Evolutionary conservation across 2,797 vertebrate genomes (phyloP), one percentile per base, ranked within the genome.

Genomic region (Sebastes hubbsi): DNA sequence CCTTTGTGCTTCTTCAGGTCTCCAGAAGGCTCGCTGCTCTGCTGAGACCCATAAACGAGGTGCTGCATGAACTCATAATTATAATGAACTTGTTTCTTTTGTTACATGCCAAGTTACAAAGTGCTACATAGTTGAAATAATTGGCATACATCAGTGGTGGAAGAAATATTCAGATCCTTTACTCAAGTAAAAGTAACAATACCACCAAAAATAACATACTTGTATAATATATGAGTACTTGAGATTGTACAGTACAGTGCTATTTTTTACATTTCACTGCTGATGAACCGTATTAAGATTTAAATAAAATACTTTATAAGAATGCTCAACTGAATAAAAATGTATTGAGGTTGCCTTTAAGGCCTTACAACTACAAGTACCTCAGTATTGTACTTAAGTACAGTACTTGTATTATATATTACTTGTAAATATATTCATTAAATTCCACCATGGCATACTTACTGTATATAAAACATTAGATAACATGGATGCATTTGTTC

Each of bases 51-150:
- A 73, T 32, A 71, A 75, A 84, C 18, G 25, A 14, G 13, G 13
- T 36, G 38, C 52, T 63, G 36, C 60, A 75, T 30, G 14, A 67
- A 65, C 34, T 46, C 27, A 55, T 61, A 25, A 71, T 74, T 25
- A 72, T 30, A 68, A 82, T 54, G 14, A 77, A 77, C 20, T 55
- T 24, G 22, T 63, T 70, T 63, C 29, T 54, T 72, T 66, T 58
- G 70, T 0, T 16, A 24, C 4, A 29, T 30, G 8, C 1, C 20
- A 42, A 42, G 38, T 20, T 2, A 62, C 6, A 38, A 24, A 49
- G 2, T 8, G 27, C 22, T 20, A 4, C 11, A 56, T 36, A 22
- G 8, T 22, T 62, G 1, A 5, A 36, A 72, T n/a, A 56, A 61
- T 0, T 11, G 7, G 3, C 27, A 42, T 32, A 18, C 18, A 58